Conservation (phyloP, 2,797 vertebrate species). For the Erpetoichthys calabaricus region DNA sequence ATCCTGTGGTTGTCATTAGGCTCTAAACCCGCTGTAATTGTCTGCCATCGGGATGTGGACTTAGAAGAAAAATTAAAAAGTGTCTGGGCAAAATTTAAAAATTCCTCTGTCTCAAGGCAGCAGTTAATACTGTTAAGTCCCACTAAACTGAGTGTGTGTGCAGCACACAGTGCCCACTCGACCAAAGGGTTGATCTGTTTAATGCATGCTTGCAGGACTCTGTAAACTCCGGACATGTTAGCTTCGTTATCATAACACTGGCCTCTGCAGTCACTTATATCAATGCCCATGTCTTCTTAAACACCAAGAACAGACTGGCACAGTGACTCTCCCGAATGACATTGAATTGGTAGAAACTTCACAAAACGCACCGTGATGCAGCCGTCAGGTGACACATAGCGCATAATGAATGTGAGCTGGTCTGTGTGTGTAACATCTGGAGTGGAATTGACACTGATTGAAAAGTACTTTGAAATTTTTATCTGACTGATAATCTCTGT, state of each 20-base stretch:
- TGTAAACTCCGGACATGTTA: conserved; percentile 12
- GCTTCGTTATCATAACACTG: conserved; percentile 12
- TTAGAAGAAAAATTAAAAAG: conserved; percentile 15
- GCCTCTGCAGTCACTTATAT: conserved; percentile 7
- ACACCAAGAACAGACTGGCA: conserved; percentile 3
- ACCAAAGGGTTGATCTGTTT: conserved; percentile 8
- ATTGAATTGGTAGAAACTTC: conserved; percentile 4
- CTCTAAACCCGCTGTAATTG: conserved; percentile 2
- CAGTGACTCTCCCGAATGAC: conserved; percentile 7
- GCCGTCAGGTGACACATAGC: conserved; percentile 9
- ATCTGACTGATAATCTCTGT: conserved; percentile 7
- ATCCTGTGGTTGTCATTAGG: conserved; percentile 5
- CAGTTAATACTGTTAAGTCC: conserved; percentile 10
- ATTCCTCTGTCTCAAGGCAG: conserved; percentile 5
- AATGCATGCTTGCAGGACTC: conserved; percentile 9
- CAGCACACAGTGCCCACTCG: conserved; percentile 5
- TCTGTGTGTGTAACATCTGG: conserved; percentile 11
- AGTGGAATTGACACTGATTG: conserved; percentile 10
- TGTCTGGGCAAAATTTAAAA: conserved; percentile 7
- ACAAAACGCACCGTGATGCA: conserved; percentile 8
- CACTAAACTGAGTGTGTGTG: conserved; percentile 5
- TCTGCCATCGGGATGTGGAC: conserved; percentile 6
- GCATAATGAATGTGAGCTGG: conserved; percentile 15
- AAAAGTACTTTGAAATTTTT: conserved; percentile 14
- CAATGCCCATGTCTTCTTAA: conserved; percentile 9